Evolutionary conservation across 2,888 invertebrate species (phyloP), one percentile per base, ranked within the genome.

Genomic region (Ecdyonurus torrentis): DNA sequence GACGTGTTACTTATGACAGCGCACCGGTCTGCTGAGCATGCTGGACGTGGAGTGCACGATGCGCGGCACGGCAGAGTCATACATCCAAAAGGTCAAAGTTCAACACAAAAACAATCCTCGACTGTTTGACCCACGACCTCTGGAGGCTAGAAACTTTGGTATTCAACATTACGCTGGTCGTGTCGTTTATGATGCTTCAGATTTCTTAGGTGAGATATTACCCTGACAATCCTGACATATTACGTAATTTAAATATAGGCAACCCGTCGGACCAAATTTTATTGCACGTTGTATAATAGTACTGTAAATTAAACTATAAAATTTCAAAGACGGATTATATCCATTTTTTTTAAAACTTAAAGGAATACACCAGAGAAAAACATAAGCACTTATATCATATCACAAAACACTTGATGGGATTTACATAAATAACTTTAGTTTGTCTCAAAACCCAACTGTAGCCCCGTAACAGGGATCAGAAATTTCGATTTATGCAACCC

Each of bases 11-110:
- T n/a, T n/a, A 65, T 68, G 68, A 24, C 71, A 83, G 81, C 84
- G 93, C 68, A 93, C 91, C 18, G 95, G 95, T 2, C 78, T 96
- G 68, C 78, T 96, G 66, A 93, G 91, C 70, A 89, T 94, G 84
- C 77, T 95, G 67, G 95, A 95, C 76, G 90, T 89, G 3, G 94
- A 94, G 75, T 91, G 92, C 73, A 89, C 91, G 2, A 87, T 91
- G 63, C 78, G 87, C 10, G 89, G 89, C 52, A 85, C 85, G 0
- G 85, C 87, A 0, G 90, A 89, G 73, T 84, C 86, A 70, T 86
- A 92, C 78, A 83, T 86, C 68, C 81, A 88, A 71, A 89, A 89
- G 77, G 83, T 90, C 64, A 85, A 85, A 74, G 82, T 81, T 5
- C 89, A 92, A 74, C 91, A 91, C 72, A 84, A 86, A 69, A 85